These are phyloP conservation scores for Penaeus vannamei DNA, from an alignment of 1,140 invertebrate species.

Conservation along the genomic window DNA sequence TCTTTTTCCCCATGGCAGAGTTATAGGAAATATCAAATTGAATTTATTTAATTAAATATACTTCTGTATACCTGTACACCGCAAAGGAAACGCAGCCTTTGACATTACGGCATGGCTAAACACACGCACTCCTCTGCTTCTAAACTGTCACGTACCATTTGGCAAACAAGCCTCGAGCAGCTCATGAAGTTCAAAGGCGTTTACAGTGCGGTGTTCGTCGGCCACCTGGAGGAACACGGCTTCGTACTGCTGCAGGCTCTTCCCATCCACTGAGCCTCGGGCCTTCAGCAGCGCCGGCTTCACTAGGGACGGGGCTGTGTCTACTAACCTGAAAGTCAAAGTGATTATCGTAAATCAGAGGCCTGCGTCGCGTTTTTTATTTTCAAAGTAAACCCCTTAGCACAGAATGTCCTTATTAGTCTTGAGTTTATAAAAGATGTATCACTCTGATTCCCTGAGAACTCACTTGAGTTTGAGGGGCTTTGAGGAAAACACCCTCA, in stretches of 20 bases:
- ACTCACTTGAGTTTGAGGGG: constrained; percentile 84
- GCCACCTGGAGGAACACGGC: constrained; percentile 91
- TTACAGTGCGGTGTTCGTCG: constrained; percentile 88
- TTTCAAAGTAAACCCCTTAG: not conserved
- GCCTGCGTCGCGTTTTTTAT: not conserved
- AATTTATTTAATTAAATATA: too few species aligned
- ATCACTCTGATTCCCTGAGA: not conserved
- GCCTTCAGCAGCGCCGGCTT: constrained; percentile 70
- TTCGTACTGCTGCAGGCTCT: constrained; percentile 88
- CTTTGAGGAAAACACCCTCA: constrained; percentile 86
- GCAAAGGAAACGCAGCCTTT: too few species aligned
- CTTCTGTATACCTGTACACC: too few species aligned
- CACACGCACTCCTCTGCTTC: not conserved
- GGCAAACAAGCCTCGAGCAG: constrained; percentile 91
- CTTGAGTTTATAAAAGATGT: not conserved
- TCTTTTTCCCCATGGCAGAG: too few species aligned
- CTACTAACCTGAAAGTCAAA: constrained; percentile 50
- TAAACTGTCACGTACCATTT: constrained; percentile 78
- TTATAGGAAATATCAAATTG: too few species aligned
- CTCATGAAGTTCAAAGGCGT: constrained; percentile 93
- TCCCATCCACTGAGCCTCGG: constrained; percentile 80
- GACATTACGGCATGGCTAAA: too few species aligned
- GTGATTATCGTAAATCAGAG: not conserved
- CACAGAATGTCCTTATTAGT: too few species aligned
- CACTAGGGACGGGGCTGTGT: constrained; percentile 55